These are phyloP conservation scores for Pangasius sanitwongsei DNA, from an alignment of 2,797 vertebrate species.

Conservation along the genomic window DNA sequence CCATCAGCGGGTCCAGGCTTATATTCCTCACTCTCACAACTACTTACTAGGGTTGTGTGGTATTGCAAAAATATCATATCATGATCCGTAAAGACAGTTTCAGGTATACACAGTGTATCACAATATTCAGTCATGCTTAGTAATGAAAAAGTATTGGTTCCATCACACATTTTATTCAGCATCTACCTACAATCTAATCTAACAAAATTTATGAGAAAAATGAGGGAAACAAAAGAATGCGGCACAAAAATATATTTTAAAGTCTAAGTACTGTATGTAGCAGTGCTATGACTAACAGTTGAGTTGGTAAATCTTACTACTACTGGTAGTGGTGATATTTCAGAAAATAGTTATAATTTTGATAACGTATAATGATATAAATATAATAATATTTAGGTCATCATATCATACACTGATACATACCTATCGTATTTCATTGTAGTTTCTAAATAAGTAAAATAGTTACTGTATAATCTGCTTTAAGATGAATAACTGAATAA, in stretches of 20 bases:
- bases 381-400: background rate
- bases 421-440: background rate
- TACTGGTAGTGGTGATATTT: background rate
- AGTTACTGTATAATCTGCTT: background rate
- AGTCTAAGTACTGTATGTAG: background rate
- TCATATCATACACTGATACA: background rate
- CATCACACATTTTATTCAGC: background rate
- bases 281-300: background rate
- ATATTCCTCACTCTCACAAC: background rate
- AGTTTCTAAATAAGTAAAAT: background rate
- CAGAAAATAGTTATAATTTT: background rate
- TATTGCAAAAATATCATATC: background rate
- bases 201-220: background rate
- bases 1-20: background rate
- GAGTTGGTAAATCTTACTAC: background rate
- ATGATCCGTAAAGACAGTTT: background rate
- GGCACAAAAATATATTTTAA: background rate
- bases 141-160: background rate
- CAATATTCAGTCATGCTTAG: background rate
- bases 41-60: background rate
- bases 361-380: too few relatives aligned
- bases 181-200: background rate
- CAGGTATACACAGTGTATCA: background rate
- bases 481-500: background rate
- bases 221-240: background rate